These are phyloP conservation scores for Crossaster papposus DNA, from an alignment of 53 echinoderm and acorn worm species.

Conservation along the genomic window DNA sequence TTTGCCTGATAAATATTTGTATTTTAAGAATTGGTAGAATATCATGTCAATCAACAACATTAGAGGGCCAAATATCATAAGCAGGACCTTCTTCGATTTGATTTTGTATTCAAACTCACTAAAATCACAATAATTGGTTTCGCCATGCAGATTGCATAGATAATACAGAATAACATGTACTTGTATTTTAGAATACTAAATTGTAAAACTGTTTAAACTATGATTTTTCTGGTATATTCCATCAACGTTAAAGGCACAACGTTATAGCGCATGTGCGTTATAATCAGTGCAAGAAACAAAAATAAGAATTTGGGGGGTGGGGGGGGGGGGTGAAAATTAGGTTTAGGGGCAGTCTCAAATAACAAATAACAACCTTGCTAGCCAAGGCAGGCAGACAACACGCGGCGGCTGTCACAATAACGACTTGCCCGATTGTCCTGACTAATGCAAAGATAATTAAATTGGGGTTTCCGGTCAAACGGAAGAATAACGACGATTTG, in stretches of 20 bases:
- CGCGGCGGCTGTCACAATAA: slow-evolving; percentile 43
- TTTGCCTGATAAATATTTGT: too few species aligned
- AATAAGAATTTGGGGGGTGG: not conserved
- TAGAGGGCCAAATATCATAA: too few species aligned
- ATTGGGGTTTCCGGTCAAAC: slow-evolving; percentile 17
- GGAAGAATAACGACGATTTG: slow-evolving; percentile 44
- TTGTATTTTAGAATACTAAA: too few species aligned
- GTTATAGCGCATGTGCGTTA: not conserved
- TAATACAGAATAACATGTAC: too few species aligned
- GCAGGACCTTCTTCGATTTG: too few species aligned
- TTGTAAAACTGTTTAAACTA: not conserved
- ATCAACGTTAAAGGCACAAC: not conserved
- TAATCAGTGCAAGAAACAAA: not conserved
- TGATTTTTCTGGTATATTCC: too few species aligned
- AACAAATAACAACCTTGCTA: not conserved
- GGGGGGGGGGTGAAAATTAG: not conserved
- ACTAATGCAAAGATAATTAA: slow-evolving; percentile 24
- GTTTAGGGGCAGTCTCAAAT: not conserved
- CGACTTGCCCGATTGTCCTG: not conserved
- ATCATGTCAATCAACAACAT: too few species aligned
- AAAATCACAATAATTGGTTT: too few species aligned
- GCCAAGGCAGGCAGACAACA: not conserved
- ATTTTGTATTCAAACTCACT: too few species aligned
- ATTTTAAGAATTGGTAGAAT: too few species aligned
- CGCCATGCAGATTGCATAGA: too few species aligned